Percentiles rank a stretch among this genome's conserved stretches.
Evolutionary conservation across 2,113 vertebrate species (phyloP).

Genomic region (Eulemur rufifrons): DNA sequence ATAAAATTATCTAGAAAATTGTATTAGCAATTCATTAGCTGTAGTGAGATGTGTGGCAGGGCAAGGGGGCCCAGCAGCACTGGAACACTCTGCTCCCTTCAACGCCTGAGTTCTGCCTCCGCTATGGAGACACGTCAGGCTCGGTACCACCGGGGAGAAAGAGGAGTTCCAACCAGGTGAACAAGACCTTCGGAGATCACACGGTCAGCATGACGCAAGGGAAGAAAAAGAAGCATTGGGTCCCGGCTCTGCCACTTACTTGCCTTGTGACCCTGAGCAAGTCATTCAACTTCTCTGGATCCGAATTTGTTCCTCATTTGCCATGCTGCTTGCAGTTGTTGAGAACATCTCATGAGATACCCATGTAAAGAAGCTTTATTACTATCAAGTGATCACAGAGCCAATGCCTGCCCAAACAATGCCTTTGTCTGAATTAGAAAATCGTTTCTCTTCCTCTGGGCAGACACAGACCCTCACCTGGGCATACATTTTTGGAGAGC

Average conservation of each 20-base stretch:
- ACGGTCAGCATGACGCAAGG: background rate
- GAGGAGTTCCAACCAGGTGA: background rate
- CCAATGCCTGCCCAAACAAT: background rate
- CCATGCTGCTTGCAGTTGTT: background rate
- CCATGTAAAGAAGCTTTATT: too few relatives aligned
- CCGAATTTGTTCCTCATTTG: background rate
- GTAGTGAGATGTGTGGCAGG: conserved; percentile 58
- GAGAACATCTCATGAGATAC: background rate
- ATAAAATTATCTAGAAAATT: conserved; percentile 87
- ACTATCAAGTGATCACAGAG: background rate
- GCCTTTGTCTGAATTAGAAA: background rate
- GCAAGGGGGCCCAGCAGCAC: background rate
- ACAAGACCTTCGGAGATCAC: background rate
- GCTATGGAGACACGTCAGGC: background rate
- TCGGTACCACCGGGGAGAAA: background rate
- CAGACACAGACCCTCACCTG: background rate
- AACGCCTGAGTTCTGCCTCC: accelerated
- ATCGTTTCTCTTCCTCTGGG: background rate
- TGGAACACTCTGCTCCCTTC: background rate
- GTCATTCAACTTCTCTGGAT: background rate
- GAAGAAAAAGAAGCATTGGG: background rate
- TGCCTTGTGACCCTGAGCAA: background rate
- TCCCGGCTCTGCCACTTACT: background rate
- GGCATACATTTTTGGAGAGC: background rate
- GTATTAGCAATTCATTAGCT: conserved; percentile 87